Conservation (phyloP, 2,113 vertebrate genomes). For the Callopanchax toddi region DNA sequence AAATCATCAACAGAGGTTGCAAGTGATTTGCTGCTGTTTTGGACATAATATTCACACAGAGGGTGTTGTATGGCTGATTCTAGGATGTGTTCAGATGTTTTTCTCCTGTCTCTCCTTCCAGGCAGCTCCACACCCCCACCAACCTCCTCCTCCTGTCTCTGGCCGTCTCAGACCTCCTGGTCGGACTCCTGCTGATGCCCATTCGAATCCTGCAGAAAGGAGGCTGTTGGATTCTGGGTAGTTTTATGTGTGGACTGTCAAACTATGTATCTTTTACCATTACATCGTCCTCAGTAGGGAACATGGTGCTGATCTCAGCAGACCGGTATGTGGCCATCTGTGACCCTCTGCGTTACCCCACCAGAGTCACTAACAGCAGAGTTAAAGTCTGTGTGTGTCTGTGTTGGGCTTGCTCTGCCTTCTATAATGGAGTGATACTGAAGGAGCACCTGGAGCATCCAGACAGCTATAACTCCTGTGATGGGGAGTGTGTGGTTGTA, state of each 20-base stretch:
- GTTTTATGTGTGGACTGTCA: constrained; percentile 19
- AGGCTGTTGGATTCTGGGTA: constrained; percentile 55
- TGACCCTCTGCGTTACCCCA: constrained; percentile 46
- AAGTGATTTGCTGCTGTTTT: too few relatives aligned
- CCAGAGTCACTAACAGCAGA: constrained; percentile 29
- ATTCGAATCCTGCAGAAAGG: constrained; percentile 37
- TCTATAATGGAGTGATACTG: constrained; percentile 12
- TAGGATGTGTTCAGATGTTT: too few relatives aligned
- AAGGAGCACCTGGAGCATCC: constrained; percentile 6
- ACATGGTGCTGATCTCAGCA: constrained; percentile 60
- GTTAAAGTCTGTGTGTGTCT: constrained; percentile 14
- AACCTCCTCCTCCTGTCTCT: constrained; percentile 74
- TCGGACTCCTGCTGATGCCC: constrained; percentile 54
- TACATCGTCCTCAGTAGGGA: constrained; percentile 43
- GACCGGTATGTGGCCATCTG: constrained; percentile 65
- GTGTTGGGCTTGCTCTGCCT: constrained; percentile 35
- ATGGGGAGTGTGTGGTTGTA: constrained; percentile 21
- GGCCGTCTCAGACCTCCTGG: constrained; percentile 52
- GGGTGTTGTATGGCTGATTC: too few relatives aligned
- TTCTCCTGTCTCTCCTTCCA: constrained; percentile 28
- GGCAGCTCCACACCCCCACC: constrained; percentile 76
- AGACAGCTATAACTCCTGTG: constrained; percentile 18
- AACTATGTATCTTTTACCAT: constrained; percentile 7
- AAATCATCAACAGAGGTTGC: too few relatives aligned
- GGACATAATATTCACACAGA: too few relatives aligned